Evolutionary conservation across 2,113 vertebrate genomes (phyloP).

Genomic region (Turdus rufiventris): DNA sequence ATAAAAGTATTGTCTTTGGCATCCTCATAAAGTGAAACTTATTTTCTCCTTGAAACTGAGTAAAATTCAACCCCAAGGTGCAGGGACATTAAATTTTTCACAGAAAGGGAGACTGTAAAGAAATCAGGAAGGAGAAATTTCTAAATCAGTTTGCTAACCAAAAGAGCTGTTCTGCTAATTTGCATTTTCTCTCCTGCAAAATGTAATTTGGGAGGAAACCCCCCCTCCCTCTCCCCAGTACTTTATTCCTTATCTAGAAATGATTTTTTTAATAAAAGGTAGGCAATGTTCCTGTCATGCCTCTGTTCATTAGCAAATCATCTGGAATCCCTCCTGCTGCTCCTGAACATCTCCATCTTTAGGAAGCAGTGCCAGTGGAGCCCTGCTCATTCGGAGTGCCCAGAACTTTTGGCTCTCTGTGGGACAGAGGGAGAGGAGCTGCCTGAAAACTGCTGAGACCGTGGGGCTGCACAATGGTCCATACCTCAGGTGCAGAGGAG

Average conservation of each 20-base stretch:
- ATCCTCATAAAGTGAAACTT: not conserved
- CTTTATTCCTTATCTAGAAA: not conserved
- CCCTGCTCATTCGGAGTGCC: rapidly evolving
- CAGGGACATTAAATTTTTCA: not conserved
- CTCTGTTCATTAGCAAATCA: not conserved
- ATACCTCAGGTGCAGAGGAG: not conserved
- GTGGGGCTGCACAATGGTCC: rapidly evolving
- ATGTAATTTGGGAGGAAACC: not conserved
- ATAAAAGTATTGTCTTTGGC: not conserved
- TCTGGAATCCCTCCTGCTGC: not conserved
- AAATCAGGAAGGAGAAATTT: not conserved
- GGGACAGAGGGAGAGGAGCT: not conserved
- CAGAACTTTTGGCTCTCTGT: not conserved
- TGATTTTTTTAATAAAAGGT: not conserved
- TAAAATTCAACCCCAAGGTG: not conserved
- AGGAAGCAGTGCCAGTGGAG: not conserved
- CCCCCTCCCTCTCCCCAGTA: too few species aligned
- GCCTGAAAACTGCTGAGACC: not conserved
- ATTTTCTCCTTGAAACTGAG: not conserved
- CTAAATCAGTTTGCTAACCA: not conserved
- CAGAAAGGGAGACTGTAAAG: not conserved
- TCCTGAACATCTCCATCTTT: not conserved
- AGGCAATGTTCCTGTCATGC: not conserved
- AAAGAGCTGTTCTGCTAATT: not conserved
- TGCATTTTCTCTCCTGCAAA: not conserved